phyloP scores from a whole-genome alignment of 1,140 invertebrate genomes.

The Drosophila tropicalis region DNA sequence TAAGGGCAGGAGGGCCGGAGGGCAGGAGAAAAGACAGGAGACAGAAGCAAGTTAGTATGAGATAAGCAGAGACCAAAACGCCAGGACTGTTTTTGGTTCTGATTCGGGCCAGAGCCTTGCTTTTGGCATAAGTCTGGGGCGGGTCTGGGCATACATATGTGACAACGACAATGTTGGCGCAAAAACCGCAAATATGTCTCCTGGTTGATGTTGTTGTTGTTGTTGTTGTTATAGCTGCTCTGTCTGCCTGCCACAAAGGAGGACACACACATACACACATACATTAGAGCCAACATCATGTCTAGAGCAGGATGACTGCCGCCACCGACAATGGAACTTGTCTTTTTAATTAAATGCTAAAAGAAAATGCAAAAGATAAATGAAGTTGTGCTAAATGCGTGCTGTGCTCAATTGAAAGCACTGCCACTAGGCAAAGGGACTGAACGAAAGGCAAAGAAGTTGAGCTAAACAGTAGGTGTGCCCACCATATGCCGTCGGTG shows the following conservation, averaged over 20 bases:
- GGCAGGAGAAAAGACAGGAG: not conserved
- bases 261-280: conserved; percentile 27
- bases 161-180: conserved; percentile 74
- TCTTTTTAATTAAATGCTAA: conserved; percentile 82
- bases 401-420: conserved; percentile 49
- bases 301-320: conserved; percentile 56
- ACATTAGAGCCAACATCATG: conserved; percentile 61
- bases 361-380: conserved; percentile 80
- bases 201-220: conserved; percentile 40
- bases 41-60: conserved; percentile 17
- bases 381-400: conserved; percentile 81
- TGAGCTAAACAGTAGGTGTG: conserved; percentile 32
- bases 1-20: not conserved
- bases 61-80: conserved; percentile 32
- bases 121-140: not conserved
- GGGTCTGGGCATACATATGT: conserved; percentile 67
- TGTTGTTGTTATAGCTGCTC: conserved; percentile 18
- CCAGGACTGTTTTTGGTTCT: not conserved
- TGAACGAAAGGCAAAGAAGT: conserved; percentile 20
- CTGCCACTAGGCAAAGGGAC: not conserved
- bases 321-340: conserved; percentile 76
- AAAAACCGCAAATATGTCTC: conserved; percentile 78
- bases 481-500: not conserved
- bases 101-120: conserved; percentile 8
- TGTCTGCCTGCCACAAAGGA: conserved; percentile 41